Evolutionary conservation across 2,113 vertebrate genomes (phyloP).

Genomic region (Australoheros scitulus): DNA sequence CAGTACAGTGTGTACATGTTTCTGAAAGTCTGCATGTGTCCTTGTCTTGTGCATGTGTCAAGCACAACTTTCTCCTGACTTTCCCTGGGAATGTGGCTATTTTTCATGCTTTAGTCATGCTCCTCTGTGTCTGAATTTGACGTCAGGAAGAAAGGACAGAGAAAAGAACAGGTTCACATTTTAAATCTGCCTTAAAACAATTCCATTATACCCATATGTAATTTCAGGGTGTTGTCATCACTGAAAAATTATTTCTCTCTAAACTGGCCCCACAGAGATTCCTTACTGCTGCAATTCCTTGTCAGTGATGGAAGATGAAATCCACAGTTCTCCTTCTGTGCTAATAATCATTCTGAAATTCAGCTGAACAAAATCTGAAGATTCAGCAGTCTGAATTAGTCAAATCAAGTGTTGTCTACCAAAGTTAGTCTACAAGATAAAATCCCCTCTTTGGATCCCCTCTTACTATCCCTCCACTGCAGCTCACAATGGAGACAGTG

Average conservation of each 20-base stretch:
- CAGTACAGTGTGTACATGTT: not conserved
- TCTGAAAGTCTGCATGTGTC: conserved; percentile 16
- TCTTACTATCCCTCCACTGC: not conserved
- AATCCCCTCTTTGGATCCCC: not conserved
- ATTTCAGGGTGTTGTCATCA: conserved; percentile 3
- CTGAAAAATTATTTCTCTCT: not conserved
- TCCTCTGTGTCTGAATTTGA: conserved; percentile 31
- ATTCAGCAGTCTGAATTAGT: conserved; percentile 6
- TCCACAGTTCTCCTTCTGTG: not conserved
- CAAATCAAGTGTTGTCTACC: not conserved
- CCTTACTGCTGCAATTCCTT: not conserved
- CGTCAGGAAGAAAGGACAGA: not conserved
- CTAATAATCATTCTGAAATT: not conserved
- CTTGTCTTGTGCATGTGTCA: conserved; percentile 13
- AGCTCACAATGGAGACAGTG: not conserved
- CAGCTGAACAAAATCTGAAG: conserved; percentile 7
- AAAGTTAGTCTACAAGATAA: not conserved
- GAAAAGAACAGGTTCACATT: not conserved
- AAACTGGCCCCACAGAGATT: not conserved
- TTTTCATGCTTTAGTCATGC: conserved; percentile 37
- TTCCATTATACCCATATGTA: not conserved
- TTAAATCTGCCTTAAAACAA: not conserved
- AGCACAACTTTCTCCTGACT: conserved; percentile 45
- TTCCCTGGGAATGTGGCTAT: conserved; percentile 19
- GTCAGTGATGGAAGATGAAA: conserved; percentile 14